These are phyloP conservation scores for Tenodera sinensis DNA, from an alignment of 2,888 invertebrate genomes.

Conservation along the genomic window DNA sequence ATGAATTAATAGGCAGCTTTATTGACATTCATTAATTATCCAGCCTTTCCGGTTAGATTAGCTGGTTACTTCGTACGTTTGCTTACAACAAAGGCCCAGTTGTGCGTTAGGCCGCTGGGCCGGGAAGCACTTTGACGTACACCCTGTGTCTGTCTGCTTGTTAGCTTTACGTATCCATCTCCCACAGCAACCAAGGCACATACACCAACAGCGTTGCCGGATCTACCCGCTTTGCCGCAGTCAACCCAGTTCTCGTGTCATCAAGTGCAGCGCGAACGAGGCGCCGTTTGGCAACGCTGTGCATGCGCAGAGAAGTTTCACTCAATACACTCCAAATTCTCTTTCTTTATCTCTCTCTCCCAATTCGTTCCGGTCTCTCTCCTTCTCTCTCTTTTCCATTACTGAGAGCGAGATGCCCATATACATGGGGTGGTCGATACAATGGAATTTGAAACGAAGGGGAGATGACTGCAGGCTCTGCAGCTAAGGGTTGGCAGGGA, in stretches of 20 bases:
- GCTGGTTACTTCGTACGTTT: not conserved
- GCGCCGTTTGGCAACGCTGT: conserved; percentile 7
- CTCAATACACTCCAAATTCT: conserved; percentile 6
- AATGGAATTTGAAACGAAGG: not conserved
- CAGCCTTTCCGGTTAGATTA: not conserved
- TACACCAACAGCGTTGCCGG: not conserved
- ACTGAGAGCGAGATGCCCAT: not conserved
- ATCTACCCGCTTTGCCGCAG: not conserved
- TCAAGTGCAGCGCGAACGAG: not conserved
- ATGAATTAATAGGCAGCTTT: not conserved
- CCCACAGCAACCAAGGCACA: not conserved
- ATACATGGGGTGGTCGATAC: conserved; percentile 4
- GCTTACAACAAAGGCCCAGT: not conserved
- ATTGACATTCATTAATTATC: not conserved
- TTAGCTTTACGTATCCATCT: not conserved
- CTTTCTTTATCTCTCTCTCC: not conserved
- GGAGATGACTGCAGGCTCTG: not conserved
- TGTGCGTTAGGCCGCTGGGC: not conserved
- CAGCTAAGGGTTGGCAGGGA: not conserved
- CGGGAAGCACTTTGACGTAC: not conserved
- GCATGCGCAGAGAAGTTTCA: conserved; percentile 14
- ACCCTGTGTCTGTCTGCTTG: not conserved
- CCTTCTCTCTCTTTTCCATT: not conserved
- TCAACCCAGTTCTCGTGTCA: not conserved
- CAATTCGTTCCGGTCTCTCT: not conserved